Percentiles rank a stretch among this genome's conserved stretches.
Evolutionary conservation across 2,113 vertebrate species (phyloP).

Genomic region (Trochalopteron elliotii): DNA sequence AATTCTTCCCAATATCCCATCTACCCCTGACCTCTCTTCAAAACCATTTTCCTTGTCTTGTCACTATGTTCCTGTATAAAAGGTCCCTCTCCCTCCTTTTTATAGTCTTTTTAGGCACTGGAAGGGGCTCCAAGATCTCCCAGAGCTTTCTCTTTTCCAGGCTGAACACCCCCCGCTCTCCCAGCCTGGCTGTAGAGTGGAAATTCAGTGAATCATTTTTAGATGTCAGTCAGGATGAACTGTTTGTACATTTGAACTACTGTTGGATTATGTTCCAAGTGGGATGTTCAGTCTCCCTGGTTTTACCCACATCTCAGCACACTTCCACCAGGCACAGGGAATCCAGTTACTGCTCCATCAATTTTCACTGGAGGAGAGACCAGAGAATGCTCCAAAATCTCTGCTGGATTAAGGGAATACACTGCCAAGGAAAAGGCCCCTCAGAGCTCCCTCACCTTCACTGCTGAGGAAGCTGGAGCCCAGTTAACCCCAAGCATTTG

Average conservation of each 20-base stretch:
- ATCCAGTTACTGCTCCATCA: neutral
- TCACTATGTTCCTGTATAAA: no score
- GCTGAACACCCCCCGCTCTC: neutral
- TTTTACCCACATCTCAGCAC: neutral
- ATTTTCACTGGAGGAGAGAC: neutral
- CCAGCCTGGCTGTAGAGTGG: neutral
- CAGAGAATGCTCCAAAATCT: fast-evolving
- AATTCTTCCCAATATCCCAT: neutral
- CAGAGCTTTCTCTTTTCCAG: neutral
- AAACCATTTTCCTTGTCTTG: neutral
- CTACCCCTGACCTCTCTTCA: neutral
- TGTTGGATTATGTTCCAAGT: neutral
- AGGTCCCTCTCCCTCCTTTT: neutral
- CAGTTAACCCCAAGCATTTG: neutral
- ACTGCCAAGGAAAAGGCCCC: neutral
- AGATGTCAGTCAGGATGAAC: neutral
- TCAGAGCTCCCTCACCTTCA: neutral
- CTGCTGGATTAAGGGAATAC: neutral
- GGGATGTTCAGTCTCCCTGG: neutral
- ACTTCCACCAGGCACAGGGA: neutral
- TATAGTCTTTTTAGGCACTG: neutral
- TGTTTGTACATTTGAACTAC: neutral
- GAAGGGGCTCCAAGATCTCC: neutral
- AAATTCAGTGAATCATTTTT: neutral
- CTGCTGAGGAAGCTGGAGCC: neutral